Percentiles rank a stretch among this genome's conserved stretches.
Conservation (phyloP, 2,113 vertebrate genomes). For the Daboia siamensis region DNA sequence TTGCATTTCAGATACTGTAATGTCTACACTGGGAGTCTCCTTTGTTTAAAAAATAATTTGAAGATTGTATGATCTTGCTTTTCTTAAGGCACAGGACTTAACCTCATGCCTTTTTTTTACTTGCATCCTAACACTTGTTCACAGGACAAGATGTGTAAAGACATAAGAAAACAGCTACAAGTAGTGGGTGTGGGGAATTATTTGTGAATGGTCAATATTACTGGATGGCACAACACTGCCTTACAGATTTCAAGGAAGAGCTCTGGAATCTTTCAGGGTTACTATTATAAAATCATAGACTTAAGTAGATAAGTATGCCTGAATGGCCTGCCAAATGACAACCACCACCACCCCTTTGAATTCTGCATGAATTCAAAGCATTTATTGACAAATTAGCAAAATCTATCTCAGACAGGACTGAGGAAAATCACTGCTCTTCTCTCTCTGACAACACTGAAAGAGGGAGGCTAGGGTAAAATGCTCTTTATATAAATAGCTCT, state of each 20-base stretch:
- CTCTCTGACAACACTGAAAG: constrained; percentile 41
- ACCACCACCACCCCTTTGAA: too few relatives aligned
- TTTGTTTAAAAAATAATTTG: not conserved
- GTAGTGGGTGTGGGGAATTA: not conserved
- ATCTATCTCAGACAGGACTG: constrained; percentile 43
- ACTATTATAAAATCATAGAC: not conserved
- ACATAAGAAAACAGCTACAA: not conserved
- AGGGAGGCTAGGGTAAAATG: constrained; percentile 49
- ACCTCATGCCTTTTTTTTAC: not conserved
- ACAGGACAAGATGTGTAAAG: not conserved
- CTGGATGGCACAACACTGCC: too few relatives aligned
- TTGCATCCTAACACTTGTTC: not conserved
- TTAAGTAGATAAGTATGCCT: not conserved
- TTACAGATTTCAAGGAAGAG: not conserved
- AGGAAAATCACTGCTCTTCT: constrained; percentile 49
- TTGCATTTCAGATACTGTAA: not conserved
- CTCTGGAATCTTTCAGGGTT: not conserved
- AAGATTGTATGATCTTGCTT: not conserved
- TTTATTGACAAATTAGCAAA: constrained; percentile 44
- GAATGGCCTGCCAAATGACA: constrained; percentile 2
- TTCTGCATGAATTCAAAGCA: constrained; percentile 11
- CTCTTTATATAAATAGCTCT: constrained; percentile 71
- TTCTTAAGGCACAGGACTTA: not conserved
- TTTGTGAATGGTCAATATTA: not conserved
- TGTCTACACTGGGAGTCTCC: not conserved